Evolutionary conservation across 2,888 invertebrate genomes (phyloP).

Genomic region (Ormyrus thymus): DNA sequence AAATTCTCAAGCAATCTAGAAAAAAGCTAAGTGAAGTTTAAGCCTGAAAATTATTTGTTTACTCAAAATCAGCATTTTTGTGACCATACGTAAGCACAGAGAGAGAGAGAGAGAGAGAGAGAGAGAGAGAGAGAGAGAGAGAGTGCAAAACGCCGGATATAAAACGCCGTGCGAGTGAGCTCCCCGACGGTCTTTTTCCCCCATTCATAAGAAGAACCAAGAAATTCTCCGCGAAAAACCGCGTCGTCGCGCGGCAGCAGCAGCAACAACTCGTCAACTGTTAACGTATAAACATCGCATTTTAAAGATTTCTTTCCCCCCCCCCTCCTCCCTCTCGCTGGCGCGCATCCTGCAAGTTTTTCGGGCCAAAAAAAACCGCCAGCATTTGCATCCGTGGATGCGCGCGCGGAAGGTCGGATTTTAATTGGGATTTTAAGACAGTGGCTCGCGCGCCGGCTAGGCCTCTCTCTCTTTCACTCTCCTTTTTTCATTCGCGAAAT

Average conservation of each 20-base stretch:
- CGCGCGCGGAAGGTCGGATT: background rate
- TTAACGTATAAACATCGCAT: conserved; percentile 29
- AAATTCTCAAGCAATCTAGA: too few relatives aligned
- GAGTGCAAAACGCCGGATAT: background rate
- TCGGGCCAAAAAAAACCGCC: background rate
- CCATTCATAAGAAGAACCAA: background rate
- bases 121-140: too few relatives aligned
- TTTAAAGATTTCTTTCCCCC: background rate
- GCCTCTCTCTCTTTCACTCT: background rate
- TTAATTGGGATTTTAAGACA: conserved; percentile 38
- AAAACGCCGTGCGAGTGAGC: background rate
- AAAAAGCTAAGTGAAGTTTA: too few relatives aligned
- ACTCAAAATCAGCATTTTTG: background rate
- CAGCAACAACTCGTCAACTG: conserved; percentile 9
- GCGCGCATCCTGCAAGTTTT: background rate
- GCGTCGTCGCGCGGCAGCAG: background rate
- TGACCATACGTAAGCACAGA: background rate
- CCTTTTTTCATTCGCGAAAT: background rate
- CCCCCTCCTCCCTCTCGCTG: background rate
- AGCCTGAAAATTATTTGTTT: background rate
- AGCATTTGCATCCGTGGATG: conserved; percentile 29
- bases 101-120: background rate
- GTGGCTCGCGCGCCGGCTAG: too few relatives aligned
- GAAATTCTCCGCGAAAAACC: conserved; percentile 26
- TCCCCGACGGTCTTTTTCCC: background rate